Conservation (phyloP, 2,113 vertebrate genomes). For the Anser cygnoides region DNA sequence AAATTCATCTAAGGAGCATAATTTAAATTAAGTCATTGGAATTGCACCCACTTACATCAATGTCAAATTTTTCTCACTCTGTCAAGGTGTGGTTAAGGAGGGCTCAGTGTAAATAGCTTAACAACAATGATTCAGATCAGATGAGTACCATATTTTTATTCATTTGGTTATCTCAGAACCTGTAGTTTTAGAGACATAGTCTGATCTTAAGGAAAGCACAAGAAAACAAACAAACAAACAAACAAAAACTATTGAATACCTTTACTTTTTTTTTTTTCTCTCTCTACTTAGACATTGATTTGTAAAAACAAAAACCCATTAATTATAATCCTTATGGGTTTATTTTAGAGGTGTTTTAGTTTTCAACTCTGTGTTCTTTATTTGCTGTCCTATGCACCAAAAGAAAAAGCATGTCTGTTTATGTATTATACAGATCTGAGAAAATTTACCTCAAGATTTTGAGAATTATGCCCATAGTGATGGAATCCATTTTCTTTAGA, state of each 20-base stretch:
- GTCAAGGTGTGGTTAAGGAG: neutral
- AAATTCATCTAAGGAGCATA: neutral
- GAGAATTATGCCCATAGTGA: neutral
- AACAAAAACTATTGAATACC: neutral
- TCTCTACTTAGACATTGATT: neutral
- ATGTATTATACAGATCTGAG: neutral
- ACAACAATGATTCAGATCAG: neutral
- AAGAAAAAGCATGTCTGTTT: neutral
- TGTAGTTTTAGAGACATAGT: neutral
- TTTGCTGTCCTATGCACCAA: neutral
- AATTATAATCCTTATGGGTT: neutral
- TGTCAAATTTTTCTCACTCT: neutral
- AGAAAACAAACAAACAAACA: neutral
- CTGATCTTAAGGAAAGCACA: neutral
- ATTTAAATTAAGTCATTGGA: constrained; percentile 7
- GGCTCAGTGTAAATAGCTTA: neutral
- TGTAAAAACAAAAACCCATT: neutral
- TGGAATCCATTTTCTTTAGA: neutral
- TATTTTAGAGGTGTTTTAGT: neutral
- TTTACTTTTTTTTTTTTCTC: neutral
- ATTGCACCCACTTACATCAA: neutral
- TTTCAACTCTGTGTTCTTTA: neutral
- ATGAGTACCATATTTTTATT: neutral
- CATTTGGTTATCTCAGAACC: neutral
- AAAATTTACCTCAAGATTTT: neutral